Evolutionary conservation across 1,140 invertebrate species (phyloP).

Genomic region (Trachymyrmex septentrionalis): DNA sequence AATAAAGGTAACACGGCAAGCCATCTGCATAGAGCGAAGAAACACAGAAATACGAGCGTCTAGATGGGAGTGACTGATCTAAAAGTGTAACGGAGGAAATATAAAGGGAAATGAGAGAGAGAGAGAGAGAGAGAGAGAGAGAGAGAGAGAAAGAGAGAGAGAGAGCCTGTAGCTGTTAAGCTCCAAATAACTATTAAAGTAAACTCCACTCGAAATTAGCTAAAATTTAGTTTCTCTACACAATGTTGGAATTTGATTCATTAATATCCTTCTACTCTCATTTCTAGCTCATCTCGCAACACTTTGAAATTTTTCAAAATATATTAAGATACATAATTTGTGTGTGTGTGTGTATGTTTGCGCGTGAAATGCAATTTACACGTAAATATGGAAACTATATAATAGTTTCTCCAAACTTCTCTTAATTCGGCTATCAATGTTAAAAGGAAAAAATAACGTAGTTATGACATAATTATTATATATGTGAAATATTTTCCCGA

Average conservation of each 20-base stretch:
- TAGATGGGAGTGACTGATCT: slow-evolving; percentile 57
- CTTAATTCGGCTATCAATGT: neutral
- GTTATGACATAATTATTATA: slow-evolving; percentile 35
- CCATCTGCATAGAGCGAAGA: slow-evolving; percentile 58
- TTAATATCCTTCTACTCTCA: neutral
- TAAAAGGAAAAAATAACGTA: neutral
- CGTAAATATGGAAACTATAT: neutral
- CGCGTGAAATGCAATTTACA: neutral
- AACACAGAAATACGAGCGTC: slow-evolving; percentile 58
- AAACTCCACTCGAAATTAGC: neutral
- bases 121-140: neutral
- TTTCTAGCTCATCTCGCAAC: neutral
- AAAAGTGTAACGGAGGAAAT: slow-evolving; percentile 59
- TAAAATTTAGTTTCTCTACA: neutral
- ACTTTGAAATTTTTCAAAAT: neutral
- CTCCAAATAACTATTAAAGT: slow-evolving; percentile 41
- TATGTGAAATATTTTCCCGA: slow-evolving; percentile 33
- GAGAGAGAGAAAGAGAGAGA: neutral
- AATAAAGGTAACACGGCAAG: slow-evolving; percentile 50
- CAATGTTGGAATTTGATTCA: neutral
- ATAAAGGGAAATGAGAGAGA: slow-evolving; percentile 45
- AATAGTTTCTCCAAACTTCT: neutral
- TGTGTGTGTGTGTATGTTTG: too few species aligned
- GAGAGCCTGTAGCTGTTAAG: slow-evolving; percentile 42
- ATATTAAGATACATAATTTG: neutral